Base-by-base conservation (phyloP, 2,888 invertebrate species). In the Osmoderma eremita region DNA sequence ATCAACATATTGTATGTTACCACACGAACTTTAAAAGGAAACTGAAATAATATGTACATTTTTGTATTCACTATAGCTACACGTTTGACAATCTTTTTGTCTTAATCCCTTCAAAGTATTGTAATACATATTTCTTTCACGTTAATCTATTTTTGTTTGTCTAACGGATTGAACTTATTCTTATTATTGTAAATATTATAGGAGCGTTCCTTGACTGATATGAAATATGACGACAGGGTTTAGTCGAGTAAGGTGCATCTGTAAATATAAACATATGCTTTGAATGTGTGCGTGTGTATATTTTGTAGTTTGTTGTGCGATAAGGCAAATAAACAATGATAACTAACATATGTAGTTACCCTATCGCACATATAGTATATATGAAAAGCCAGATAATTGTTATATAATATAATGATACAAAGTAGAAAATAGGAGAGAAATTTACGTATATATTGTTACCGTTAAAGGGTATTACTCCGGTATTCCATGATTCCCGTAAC, bases 391-490 rank as follows among this genome's bases (percentile, higher is more conserved):
- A 17, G 48, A 61, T 61, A 61, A 61, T 17, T 15, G 17, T 61
- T 61, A 61, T 30, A 45, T 61, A 61, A 45, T 36, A 45, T 61
- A 61, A 45, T 36, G 42, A 61, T 61, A 61, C 24, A 61, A 48
- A 45, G 15, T 15, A 30, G 3, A 48, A 61, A 48, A 48, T 61
- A 45, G 17, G 12, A 36, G 20, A 30, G 17, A 42, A 17, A 10
- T 45, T 45, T 61, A 42, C 45, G 15, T 17, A 12, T 17, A 48
- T n/a, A 15, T 2, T n/a, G 3, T 4, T 48, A 20, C 8, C 48
- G 18, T 48, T n/a, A n/a, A n/a, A n/a, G n/a, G n/a, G n/a, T n/a
- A n/a, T n/a, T n/a, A n/a, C n/a, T n/a, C n/a, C n/a, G n/a, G n/a
- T n/a, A n/a, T n/a, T n/a, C n/a, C n/a, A n/a, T n/a, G n/a, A n/a